phyloP scores from a whole-genome alignment of 2,797 vertebrate genomes.

The Gallirallus australis region DNA sequence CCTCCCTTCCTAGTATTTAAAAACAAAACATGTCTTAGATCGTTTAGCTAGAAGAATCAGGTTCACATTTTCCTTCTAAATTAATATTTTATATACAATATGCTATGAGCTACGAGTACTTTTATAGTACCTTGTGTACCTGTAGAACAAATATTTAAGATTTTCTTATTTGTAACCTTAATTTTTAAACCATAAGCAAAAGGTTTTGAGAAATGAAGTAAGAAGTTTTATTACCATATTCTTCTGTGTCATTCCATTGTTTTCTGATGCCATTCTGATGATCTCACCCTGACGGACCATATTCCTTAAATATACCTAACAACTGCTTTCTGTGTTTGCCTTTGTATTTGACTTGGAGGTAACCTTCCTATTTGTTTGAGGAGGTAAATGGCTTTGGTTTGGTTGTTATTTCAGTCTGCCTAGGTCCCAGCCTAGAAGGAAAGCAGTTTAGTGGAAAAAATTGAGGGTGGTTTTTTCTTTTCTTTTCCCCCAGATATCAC shows the following conservation, averaged over 20 bases:
- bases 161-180: not conserved
- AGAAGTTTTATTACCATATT: not conserved
- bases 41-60: not conserved
- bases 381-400: not conserved
- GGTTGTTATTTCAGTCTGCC: constrained; percentile 2
- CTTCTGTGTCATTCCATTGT: not conserved
- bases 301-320: not conserved
- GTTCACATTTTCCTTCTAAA: not conserved
- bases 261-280: constrained; percentile 19
- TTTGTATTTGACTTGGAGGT: constrained; percentile 14
- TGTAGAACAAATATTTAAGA: not conserved
- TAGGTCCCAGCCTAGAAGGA: not conserved
- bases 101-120: not conserved
- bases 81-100: not conserved
- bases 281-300: not conserved
- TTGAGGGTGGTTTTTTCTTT: not conserved
- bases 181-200: not conserved
- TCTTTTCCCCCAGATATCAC: not conserved
- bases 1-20: not conserved
- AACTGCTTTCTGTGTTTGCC: not conserved
- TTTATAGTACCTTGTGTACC: not conserved
- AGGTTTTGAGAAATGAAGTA: not conserved
- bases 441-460: not conserved
- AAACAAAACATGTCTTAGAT: not conserved
- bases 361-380: not conserved